Evolutionary conservation across 2,888 invertebrate genomes (phyloP).

Genomic region (Noctua janthina): DNA sequence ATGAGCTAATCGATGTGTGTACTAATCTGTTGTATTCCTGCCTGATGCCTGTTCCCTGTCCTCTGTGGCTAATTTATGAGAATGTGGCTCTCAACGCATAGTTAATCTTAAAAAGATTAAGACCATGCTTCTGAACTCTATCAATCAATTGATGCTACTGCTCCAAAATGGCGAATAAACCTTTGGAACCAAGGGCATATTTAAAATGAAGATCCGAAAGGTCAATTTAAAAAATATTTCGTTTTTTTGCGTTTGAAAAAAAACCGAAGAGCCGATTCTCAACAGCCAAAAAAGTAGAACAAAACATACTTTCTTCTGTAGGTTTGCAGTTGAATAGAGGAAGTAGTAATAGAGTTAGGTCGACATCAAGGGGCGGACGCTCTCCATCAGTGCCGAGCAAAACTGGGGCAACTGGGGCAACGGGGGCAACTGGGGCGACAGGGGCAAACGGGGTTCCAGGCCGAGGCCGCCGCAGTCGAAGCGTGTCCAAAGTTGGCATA

Average conservation of each 20-base stretch:
- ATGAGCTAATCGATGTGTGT: slow-evolving; percentile 63
- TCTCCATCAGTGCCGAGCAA: slow-evolving; percentile 87
- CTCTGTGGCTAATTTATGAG: slow-evolving; percentile 72
- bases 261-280: slow-evolving; percentile 77
- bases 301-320: slow-evolving; percentile 85
- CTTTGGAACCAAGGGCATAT: not conserved
- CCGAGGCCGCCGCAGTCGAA: slow-evolving; percentile 86
- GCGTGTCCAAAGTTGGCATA: slow-evolving; percentile 89
- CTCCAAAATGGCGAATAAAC: not conserved
- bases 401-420: slow-evolving; percentile 74
- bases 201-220: not conserved
- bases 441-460: slow-evolving; percentile 76
- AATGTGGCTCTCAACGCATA: slow-evolving; percentile 74
- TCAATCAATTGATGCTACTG: not conserved
- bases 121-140: not conserved
- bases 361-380: slow-evolving; percentile 87
- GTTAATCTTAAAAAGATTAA: not conserved
- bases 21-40: slow-evolving; percentile 80
- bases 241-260: not conserved
- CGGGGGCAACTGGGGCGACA: slow-evolving; percentile 67
- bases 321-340: slow-evolving; percentile 92
- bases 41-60: slow-evolving; percentile 83
- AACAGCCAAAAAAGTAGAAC: slow-evolving; percentile 77
- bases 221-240: not conserved
- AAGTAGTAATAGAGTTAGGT: slow-evolving; percentile 90